Evolutionary conservation across 2,113 vertebrate species (phyloP).

Genomic region (Chloropsis hardwickii): DNA sequence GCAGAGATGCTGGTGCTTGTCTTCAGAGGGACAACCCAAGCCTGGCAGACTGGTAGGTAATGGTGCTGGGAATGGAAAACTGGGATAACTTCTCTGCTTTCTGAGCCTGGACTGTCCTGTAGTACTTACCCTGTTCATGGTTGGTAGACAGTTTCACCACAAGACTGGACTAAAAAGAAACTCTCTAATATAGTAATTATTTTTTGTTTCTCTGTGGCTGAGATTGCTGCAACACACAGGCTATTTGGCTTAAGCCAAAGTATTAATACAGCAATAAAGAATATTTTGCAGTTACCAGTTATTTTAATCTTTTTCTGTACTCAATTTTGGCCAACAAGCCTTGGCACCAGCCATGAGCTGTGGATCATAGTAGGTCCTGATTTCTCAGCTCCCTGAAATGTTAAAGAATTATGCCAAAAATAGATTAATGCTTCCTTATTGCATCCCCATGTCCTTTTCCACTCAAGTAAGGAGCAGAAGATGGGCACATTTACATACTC

Average conservation of each 20-base stretch:
- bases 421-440: background rate
- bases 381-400: background rate
- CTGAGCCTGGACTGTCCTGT: accelerated
- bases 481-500: background rate
- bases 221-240: background rate
- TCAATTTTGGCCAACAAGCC: background rate
- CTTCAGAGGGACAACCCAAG: background rate
- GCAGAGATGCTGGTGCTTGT: background rate
- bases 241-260: background rate
- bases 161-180: background rate
- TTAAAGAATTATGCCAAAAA: background rate
- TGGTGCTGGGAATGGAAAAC: background rate
- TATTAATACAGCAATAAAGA: background rate
- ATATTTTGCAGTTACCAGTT: background rate
- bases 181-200: background rate
- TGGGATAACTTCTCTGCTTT: background rate
- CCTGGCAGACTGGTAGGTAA: background rate
- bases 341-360: background rate
- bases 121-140: background rate
- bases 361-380: background rate
- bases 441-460: background rate
- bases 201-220: background rate
- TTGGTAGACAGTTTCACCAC: background rate
- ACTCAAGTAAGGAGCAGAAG: background rate
- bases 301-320: background rate